A percentile compares a stretch with the other conserved stretches of the same genome.
Conservation (phyloP, 92 coral and sea anemone genomes). For the Metridium senile region DNA sequence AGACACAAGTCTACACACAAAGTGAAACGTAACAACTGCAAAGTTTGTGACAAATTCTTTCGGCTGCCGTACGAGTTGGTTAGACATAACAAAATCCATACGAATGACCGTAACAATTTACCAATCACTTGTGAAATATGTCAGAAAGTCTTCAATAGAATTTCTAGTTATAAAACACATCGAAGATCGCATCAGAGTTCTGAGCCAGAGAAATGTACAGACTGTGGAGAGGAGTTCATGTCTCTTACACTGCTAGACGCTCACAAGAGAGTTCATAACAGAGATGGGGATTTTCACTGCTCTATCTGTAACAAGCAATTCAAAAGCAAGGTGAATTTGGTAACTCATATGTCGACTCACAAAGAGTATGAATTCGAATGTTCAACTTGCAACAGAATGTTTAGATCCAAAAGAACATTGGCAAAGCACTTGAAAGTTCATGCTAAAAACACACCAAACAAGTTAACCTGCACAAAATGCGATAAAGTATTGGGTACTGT, state of each 20-base stretch:
- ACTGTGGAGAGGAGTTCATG: slow-evolving; percentile 20
- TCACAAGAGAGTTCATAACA: slow-evolving; percentile 18
- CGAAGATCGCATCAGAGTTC: slow-evolving; percentile 20
- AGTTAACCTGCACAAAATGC: slow-evolving; percentile 14
- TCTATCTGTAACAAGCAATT: slow-evolving; percentile 9
- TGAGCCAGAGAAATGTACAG: slow-evolving; percentile 16
- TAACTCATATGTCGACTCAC: slow-evolving; percentile 12
- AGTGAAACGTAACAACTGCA: not conserved
- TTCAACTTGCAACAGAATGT: not conserved
- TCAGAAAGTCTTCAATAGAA: slow-evolving; percentile 11
- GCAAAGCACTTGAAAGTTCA: not conserved
- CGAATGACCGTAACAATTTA: not conserved
- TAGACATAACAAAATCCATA: slow-evolving; percentile 11
- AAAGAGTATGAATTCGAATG: slow-evolving; percentile 11
- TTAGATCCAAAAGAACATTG: not conserved
- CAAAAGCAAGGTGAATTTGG: slow-evolving; percentile 2
- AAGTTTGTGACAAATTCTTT: slow-evolving; percentile 19
- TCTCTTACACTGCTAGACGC: slow-evolving; percentile 3
- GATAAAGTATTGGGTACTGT: slow-evolving; percentile 23
- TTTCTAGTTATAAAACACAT: slow-evolving; percentile 22
- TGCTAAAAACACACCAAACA: not conserved
- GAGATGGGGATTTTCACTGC: slow-evolving; percentile 11
- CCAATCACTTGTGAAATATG: slow-evolving; percentile 12
- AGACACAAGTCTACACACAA: not conserved
- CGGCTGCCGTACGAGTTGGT: not conserved